Percentiles rank a stretch among this genome's conserved stretches.
Evolutionary conservation across 2,797 vertebrate species (phyloP).

Genomic region (Lagorchestes hirsutus): DNA sequence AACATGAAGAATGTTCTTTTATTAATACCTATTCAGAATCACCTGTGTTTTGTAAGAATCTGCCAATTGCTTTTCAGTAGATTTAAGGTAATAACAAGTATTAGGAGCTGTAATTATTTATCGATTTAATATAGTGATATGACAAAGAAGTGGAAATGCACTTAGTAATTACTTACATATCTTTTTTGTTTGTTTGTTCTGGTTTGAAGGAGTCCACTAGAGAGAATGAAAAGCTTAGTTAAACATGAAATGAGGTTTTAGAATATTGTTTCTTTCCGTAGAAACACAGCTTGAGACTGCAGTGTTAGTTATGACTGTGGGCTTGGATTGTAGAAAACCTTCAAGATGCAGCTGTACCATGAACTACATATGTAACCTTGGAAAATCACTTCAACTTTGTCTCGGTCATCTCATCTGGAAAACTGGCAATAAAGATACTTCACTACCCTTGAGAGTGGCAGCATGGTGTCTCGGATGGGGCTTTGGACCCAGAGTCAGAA

Average conservation of each 20-base stretch:
- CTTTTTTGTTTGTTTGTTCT: background rate
- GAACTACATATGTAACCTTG: background rate
- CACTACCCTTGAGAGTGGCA: background rate
- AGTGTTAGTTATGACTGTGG: background rate
- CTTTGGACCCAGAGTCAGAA: background rate
- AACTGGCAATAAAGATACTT: background rate
- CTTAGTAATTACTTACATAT: conserved; percentile 18
- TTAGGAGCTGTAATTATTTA: conserved; percentile 5
- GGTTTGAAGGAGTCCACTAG: background rate
- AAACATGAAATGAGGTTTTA: conserved; percentile 13
- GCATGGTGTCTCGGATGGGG: background rate
- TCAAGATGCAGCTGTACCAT: background rate
- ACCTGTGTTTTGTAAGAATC: background rate
- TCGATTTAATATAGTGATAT: conserved; percentile 53
- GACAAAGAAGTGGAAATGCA: conserved; percentile 3
- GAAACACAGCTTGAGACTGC: background rate
- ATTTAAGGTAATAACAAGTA: conserved; percentile 29
- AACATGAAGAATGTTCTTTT: conserved; percentile 26
- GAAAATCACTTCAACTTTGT: background rate
- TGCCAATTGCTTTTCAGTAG: background rate
- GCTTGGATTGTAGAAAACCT: background rate
- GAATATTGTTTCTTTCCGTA: conserved; percentile 14
- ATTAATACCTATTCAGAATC: conserved; percentile 42
- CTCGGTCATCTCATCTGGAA: background rate
- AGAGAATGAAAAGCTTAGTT: background rate